Evolutionary conservation across 2,888 invertebrate species (phyloP).

Genomic region (Silvanus unidentatus): DNA sequence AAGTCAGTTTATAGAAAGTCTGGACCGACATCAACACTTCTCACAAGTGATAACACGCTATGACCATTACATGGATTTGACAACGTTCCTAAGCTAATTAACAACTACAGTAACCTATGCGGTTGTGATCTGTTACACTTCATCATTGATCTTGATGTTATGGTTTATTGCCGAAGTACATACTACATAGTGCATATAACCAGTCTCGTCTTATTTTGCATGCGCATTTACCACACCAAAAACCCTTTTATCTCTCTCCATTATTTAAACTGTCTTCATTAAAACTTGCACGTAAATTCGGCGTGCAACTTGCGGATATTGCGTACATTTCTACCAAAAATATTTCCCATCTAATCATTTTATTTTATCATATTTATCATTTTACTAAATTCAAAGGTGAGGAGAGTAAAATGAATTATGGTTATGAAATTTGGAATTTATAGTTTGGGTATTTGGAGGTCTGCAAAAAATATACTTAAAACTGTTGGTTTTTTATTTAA

Average conservation of each 20-base stretch:
- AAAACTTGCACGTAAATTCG: slow-evolving; percentile 36
- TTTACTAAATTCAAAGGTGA: no score
- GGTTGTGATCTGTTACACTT: slow-evolving; percentile 19
- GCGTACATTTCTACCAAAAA: slow-evolving; percentile 1
- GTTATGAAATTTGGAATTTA: no score
- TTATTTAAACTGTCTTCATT: slow-evolving; percentile 41
- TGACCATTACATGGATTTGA: slow-evolving; percentile 19
- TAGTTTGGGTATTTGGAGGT: no score
- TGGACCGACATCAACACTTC: slow-evolving; percentile 1
- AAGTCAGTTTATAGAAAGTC: no score
- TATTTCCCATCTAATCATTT: not conserved
- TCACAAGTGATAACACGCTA: slow-evolving; percentile 2
- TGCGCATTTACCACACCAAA: slow-evolving; percentile 31
- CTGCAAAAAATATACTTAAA: not conserved
- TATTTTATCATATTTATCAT: no score
- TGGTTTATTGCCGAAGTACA: slow-evolving; percentile 35
- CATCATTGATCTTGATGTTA: slow-evolving; percentile 34
- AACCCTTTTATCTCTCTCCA: slow-evolving; percentile 33
- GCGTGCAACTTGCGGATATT: slow-evolving; percentile 18
- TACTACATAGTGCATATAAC: slow-evolving; percentile 27
- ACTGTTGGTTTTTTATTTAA: not conserved
- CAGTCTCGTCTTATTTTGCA: slow-evolving; percentile 34
- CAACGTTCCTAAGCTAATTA: slow-evolving; percentile 24
- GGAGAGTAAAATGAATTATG: no score
- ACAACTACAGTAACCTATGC: slow-evolving; percentile 17